These are phyloP conservation scores for Phyllotreta cruciferae DNA, from an alignment of 2,888 invertebrate species.

Conservation along the genomic window DNA sequence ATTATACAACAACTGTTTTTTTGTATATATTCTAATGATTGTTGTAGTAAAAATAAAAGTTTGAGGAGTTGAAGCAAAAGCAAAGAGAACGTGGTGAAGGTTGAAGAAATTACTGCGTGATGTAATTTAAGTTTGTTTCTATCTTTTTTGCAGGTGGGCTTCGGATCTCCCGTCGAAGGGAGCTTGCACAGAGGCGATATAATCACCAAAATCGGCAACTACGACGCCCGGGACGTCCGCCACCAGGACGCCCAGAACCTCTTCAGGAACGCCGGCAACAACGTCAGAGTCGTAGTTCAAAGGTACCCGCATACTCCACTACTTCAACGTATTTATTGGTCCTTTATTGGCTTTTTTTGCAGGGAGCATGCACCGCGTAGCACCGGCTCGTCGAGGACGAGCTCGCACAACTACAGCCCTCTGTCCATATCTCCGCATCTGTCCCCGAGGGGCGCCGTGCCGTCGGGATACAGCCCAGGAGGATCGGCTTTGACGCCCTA, in stretches of 20 bases:
- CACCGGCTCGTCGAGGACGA: constrained; percentile 63
- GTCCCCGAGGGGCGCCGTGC: constrained; percentile 53
- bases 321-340: too few species aligned
- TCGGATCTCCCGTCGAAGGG: constrained; percentile 84
- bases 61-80: too few species aligned
- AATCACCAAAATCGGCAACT: constrained; percentile 87
- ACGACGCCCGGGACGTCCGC: constrained; percentile 84
- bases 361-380: constrained; percentile 55
- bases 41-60: too few species aligned
- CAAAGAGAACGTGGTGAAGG: too few species aligned
- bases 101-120: not conserved
- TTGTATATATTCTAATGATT: not conserved
- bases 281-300: constrained; percentile 82
- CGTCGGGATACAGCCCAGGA: constrained; percentile 62
- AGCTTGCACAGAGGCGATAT: constrained; percentile 89
- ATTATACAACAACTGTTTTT: not conserved
- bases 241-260: constrained; percentile 92
- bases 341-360: constrained; percentile 32
- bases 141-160: constrained; percentile 74
- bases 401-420: constrained; percentile 59
- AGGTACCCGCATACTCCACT: constrained; percentile 65
- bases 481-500: constrained; percentile 57
- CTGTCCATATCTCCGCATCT: constrained; percentile 59
- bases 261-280: constrained; percentile 81
- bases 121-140: constrained; percentile 11